phyloP scores from a whole-genome alignment of 2,888 invertebrate species.

The Platynereis dumerilii region DNA sequence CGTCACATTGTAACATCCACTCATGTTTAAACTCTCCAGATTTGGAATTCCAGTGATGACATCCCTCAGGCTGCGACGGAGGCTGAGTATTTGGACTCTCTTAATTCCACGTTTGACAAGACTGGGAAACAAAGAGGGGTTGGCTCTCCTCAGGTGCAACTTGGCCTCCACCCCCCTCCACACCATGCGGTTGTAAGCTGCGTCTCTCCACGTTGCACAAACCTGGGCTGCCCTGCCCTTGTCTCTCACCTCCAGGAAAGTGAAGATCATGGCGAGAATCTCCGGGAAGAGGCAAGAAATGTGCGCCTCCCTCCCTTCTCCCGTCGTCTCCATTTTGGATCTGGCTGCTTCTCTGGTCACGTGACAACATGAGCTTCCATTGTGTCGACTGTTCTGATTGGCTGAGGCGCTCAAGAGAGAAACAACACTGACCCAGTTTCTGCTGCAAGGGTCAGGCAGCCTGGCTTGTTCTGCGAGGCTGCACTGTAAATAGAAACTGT shows the following conservation, averaged over 20 bases:
- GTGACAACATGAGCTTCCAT: conserved; percentile 9
- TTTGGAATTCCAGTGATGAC: conserved; percentile 85
- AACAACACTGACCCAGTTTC: too few species aligned
- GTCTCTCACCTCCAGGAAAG: conserved; percentile 85
- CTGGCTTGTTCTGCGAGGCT: too few species aligned
- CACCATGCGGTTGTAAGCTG: conserved; percentile 88
- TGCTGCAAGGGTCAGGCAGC: too few species aligned
- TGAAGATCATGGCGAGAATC: conserved; percentile 88
- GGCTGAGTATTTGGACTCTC: conserved; percentile 85
- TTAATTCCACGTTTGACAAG: conserved; percentile 86
- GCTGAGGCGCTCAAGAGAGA: not conserved
- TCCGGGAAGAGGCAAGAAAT: conserved; percentile 91
- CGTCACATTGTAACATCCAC: conserved; percentile 92
- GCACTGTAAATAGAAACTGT: too few species aligned
- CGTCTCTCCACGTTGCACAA: conserved; percentile 82
- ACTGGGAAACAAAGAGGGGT: conserved; percentile 84
- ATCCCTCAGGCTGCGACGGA: conserved; percentile 82
- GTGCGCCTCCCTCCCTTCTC: conserved; percentile 59
- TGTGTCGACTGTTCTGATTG: conserved; percentile 2
- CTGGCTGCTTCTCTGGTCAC: conserved; percentile 22
- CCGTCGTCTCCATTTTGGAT: conserved; percentile 23
- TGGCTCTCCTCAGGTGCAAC: conserved; percentile 80
- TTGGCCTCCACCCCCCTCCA: conserved; percentile 94
- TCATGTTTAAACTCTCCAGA: conserved; percentile 84
- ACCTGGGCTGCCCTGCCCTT: conserved; percentile 90